Evolutionary conservation across 2,888 invertebrate species (phyloP), one percentile per base, ranked within the genome.

Genomic region (Dryadula phaetusa): DNA sequence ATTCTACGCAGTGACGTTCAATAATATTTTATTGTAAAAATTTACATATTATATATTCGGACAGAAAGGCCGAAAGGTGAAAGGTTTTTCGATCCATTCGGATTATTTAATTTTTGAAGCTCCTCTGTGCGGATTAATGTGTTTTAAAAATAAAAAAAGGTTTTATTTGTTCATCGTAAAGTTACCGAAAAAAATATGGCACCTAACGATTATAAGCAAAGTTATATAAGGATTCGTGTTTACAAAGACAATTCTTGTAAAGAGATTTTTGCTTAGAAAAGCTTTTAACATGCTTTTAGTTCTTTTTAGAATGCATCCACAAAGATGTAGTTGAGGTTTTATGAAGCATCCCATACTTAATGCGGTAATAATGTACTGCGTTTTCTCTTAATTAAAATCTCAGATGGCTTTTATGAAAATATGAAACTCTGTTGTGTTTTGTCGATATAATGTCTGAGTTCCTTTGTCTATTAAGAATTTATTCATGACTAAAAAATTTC

Each of bases 1-100:
- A 52, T 52, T 49, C 49, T 28, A 32, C 28, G 28, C 28, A 52
- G 52, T 52, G 28, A 52, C 52, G 16, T 52, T 32, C 52, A 52
- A 52, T 32, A 52, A 52, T 52, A 52, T 52, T 52, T 52, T 52
- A 52, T 32, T 28, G 52, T 52, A 28, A 52, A 52, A 52, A 52
- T 28, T 52, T 52, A 5, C 52, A 52, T 52, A 52, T 52, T 52
- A 52, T 5, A 52, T 16, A 10, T 52, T 52, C 28, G 28, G 16
- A 52, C 52, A 32, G 16, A 52, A 52, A 52, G 28, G 28, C 16
- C 4, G 32, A 52, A 52, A 4, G 10, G 28, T 52, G 16, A 49
- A 49, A 49, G n/a, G 49, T 49, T 49, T 28, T 49, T n/a, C 25
- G 49, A 25, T 32, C 18, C 28, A 32, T 28, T 52, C 16, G 28